These are phyloP conservation scores for Parelbella ahira DNA, from an alignment of 2,888 invertebrate species.

Conservation along the genomic window DNA sequence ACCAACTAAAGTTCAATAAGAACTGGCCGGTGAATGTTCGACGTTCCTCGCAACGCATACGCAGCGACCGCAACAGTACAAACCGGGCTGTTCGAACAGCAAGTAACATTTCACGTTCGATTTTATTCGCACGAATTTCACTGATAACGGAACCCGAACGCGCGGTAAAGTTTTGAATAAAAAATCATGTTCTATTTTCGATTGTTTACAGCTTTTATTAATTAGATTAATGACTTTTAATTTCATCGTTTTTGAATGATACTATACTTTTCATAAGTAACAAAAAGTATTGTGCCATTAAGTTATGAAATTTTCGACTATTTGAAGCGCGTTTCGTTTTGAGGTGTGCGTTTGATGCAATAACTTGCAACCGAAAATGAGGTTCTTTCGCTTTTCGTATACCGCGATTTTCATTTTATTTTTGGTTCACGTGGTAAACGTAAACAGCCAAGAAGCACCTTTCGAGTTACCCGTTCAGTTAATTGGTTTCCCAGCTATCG, in stretches of 20 bases:
- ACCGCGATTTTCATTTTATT: no score
- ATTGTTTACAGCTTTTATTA: no score
- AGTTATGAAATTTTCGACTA: constrained; percentile 9
- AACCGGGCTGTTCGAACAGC: constrained; percentile 11
- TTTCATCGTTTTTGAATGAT: no score
- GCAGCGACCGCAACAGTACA: constrained; percentile 12
- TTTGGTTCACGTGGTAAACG: constrained; percentile 21
- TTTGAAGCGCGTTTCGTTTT: constrained; percentile 4
- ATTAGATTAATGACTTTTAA: no score
- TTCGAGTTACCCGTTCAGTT: constrained; percentile 91
- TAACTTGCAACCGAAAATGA: background rate
- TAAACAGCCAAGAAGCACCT: constrained; percentile 57
- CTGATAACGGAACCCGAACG: constrained; percentile 19
- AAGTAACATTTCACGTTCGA: constrained; percentile 13
- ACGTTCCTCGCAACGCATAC: constrained; percentile 30
- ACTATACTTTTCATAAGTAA: no score
- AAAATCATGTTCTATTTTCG: no score
- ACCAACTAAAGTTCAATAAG: constrained; percentile 34
- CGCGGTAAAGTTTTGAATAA: no score
- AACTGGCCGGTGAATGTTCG: constrained; percentile 28
- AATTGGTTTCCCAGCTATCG: constrained; percentile 91
- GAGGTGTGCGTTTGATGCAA: background rate
- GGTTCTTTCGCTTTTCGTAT: no score
- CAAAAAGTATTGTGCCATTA: no score
- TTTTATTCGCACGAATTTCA: constrained; percentile 13